Evolutionary conservation across 1,140 invertebrate genomes (phyloP), one percentile per base, ranked within the genome.

Genomic region (Zaprionus kolodkinae): DNA sequence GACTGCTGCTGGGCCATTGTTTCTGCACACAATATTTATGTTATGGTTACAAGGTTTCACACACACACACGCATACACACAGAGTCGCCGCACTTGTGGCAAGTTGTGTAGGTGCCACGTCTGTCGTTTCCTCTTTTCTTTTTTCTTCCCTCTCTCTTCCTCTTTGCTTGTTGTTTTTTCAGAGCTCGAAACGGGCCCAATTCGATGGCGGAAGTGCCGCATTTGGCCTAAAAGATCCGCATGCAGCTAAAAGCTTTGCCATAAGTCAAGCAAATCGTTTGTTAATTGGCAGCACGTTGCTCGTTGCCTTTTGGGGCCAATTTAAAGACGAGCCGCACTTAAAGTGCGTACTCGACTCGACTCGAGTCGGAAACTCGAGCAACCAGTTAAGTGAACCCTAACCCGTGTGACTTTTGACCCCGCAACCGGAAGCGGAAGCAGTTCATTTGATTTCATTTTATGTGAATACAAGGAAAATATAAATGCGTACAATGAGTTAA

Each of bases 181-280:
- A 36, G 17, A 30, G 13, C 45, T 54, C 33, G 30, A 62, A 33
- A 15, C 56, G 55, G 48, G 54, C 59, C 35, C 40, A 84, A 84
- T 72, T 84, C 81, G 65, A 84, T 79, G 81, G 67, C 76, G 81
- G 81, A 84, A 84, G 83, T 84, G 73, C 59, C 78, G 68, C 73
- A 77, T 77, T 76, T 72, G 38, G 38, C 68, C 55, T 76, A 64
- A 83, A 82, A 81, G 79, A 80, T 78, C 78, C 77, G 64, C 50
- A 68, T 45, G 80, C 45, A 21, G 68, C 79, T 83, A 79, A 84
- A 84, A 84, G 81, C 80, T 70, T 84, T 66, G 40, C 30, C 62
- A 40, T 64, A 84, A 84, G 81, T 79, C 81, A 84, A 80, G 79
- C 81, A 84, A 84, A 84, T 84, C 76, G 81, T 76, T 79, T 84